Evolutionary conservation across 2,113 vertebrate species (phyloP), one percentile per base, ranked within the genome.

Genomic region (Engraulis encrasicolus): DNA sequence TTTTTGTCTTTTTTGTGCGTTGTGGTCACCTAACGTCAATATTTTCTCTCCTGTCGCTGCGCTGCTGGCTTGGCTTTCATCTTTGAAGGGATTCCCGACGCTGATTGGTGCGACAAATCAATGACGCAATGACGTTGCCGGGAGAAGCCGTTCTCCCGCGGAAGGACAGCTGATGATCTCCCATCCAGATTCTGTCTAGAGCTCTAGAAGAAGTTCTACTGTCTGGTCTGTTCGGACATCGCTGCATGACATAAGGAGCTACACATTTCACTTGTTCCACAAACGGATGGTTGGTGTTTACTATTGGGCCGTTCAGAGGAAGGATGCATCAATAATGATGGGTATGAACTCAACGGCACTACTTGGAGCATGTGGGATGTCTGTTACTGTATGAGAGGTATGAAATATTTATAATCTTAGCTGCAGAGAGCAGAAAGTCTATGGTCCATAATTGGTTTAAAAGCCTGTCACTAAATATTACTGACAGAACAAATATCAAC

Each of bases 91-190:
- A 92, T 91, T 87, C 91, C 90, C 84, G 61, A 90, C 90, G 90
- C 84, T 83, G 82, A 81, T 89, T 88, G 89, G 86, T 86, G 88
- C 87, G 83, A 81, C n/a, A 88, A 85, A 85, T 79, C 81, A 89
- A 85, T 91, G 90, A 92, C 85, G 89, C 86, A 83, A 94, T 94
- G 93, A 94, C 86, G 89, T 93, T 89, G 86, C 91, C 82, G 49
- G 90, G 91, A 81, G 90, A 89, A 90, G 88, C 84, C 48, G 87
- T 86, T 85, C 91, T 92, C 89, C 90, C 89, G 88, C 80, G 52
- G 90, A 86, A 84, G 84, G 87, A 90, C 91, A 93, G 92, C 90
- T 95, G 94, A 94, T 93, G 88, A 91, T 87, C 90, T 89, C 87
- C 87, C 84, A 88, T 61, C 90, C 91, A 87, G 89, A 89, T 86